These are phyloP conservation scores for Geophilus truncorum DNA, from an alignment of 2,888 invertebrate species.

Conservation along the genomic window DNA sequence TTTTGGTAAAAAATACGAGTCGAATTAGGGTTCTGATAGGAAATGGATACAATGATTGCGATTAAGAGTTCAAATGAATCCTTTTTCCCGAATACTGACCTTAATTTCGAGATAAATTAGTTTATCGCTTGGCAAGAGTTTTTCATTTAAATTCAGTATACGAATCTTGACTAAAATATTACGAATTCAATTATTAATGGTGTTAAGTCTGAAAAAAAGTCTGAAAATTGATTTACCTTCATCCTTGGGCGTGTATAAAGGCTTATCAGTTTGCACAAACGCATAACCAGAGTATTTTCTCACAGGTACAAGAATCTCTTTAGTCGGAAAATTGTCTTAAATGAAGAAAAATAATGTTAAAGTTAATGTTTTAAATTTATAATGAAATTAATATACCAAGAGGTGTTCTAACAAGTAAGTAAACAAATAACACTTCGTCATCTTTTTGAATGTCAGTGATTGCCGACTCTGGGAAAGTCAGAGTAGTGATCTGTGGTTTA, in stretches of 20 bases:
- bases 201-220: too few species aligned
- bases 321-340: background rate
- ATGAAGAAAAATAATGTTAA: background rate
- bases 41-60: background rate
- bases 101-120: background rate
- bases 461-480: background rate
- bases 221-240: too few species aligned
- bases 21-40: background rate
- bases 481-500: background rate
- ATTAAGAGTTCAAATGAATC: background rate
- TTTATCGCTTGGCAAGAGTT: background rate
- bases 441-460: background rate
- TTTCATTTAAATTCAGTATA: background rate
- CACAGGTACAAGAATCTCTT: background rate
- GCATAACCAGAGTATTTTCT: background rate
- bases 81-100: background rate
- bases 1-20: background rate
- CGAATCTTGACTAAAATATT: background rate
- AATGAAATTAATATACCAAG: background rate
- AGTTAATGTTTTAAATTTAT: background rate
- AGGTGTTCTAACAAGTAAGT: background rate
- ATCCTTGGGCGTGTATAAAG: background rate
- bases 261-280: constrained; percentile 1
- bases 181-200: too few species aligned
- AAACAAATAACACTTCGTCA: background rate